phyloP scores from a whole-genome alignment of 2,888 invertebrate species.

The Penaeus monodon region DNA sequence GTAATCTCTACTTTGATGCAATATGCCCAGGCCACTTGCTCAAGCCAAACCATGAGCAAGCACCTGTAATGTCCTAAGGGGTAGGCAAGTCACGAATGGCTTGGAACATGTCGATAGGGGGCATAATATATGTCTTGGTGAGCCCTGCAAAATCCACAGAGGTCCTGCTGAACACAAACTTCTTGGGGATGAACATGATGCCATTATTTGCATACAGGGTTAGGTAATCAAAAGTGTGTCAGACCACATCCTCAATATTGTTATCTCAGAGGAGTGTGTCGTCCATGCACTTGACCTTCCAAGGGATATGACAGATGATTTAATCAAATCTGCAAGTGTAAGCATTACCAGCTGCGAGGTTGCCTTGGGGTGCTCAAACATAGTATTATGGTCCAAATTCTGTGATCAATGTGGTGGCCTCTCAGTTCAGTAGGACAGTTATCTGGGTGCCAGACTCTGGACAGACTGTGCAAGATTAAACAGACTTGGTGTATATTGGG shows the following conservation, averaged over 20 bases:
- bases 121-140: neutral
- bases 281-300: constrained; percentile 15
- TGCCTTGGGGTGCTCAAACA: too few relatives aligned
- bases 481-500: constrained; percentile 32
- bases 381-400: too few relatives aligned
- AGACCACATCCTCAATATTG: neutral
- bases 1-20: too few relatives aligned
- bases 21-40: constrained; percentile 28
- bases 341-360: neutral
- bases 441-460: neutral
- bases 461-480: constrained; percentile 19
- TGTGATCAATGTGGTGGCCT: too few relatives aligned
- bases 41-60: constrained; percentile 22
- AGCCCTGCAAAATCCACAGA: neutral
- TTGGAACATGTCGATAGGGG: too few relatives aligned
- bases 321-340: neutral
- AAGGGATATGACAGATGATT: neutral
- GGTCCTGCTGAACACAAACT: constrained; percentile 1
- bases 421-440: neutral
- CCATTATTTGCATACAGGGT: neutral
- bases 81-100: too few relatives aligned
- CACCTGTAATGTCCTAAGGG: constrained; percentile 20
- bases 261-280: neutral
- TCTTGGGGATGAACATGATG: neutral
- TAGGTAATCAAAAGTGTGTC: neutral